Evolutionary conservation across 2,113 vertebrate genomes (phyloP).

Genomic region (Tricholaema leucomelas): DNA sequence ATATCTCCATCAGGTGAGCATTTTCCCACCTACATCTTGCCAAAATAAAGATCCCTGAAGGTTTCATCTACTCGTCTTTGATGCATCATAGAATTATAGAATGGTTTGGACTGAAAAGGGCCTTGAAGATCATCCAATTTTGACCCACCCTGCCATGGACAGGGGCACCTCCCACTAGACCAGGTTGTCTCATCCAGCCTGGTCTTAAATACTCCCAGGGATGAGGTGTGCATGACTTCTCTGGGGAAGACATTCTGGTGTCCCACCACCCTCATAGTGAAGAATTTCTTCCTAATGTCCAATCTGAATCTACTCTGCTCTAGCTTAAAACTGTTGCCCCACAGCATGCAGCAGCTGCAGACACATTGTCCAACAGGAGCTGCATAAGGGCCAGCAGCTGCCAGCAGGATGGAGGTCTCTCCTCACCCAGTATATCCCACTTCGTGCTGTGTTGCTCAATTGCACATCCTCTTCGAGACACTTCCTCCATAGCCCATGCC

Average conservation of each 20-base stretch:
- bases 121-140: neutral
- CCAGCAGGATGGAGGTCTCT: neutral
- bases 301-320: neutral
- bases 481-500: too few relatives aligned
- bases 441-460: accelerated
- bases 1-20: neutral
- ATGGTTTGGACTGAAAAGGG: neutral
- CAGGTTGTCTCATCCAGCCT: too few relatives aligned
- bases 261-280: too few relatives aligned
- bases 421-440: too few relatives aligned
- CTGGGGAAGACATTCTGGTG: too few relatives aligned
- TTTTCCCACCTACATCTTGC: neutral
- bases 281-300: too few relatives aligned
- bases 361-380: neutral
- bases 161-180: too few relatives aligned
- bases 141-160: neutral
- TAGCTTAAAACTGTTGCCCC: neutral
- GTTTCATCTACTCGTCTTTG: neutral
- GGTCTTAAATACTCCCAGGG: too few relatives aligned
- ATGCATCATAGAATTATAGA: neutral
- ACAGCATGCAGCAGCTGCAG: neutral
- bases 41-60: neutral
- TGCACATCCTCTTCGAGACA: neutral
- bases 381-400: neutral
- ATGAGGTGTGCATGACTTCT: too few relatives aligned